Evolutionary conservation across 1,140 invertebrate species (phyloP).

Genomic region (Paralvinella palmiformis): DNA sequence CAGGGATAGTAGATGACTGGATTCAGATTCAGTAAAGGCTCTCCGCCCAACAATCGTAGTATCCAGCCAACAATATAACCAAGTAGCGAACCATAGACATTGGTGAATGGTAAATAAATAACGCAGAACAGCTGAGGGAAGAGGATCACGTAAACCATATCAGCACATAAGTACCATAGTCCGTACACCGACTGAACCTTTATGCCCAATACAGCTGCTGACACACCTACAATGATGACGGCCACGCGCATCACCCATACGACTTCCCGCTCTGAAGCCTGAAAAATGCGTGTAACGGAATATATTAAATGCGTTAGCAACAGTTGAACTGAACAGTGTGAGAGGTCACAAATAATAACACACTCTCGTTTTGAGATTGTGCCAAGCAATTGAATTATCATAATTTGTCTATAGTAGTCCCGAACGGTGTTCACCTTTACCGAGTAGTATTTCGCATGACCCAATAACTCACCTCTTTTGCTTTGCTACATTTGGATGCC

Average conservation of each 20-base stretch:
- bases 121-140: constrained; percentile 96
- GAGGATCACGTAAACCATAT: constrained; percentile 93
- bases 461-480: not conserved
- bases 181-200: constrained; percentile 95
- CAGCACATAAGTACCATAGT: constrained; percentile 90
- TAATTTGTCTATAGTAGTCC: too few species aligned
- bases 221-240: constrained; percentile 83
- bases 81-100: constrained; percentile 88
- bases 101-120: constrained; percentile 80
- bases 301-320: too few species aligned
- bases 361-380: too few species aligned
- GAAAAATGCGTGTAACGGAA: constrained; percentile 19
- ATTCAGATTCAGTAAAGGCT: constrained; percentile 72
- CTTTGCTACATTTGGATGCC: not conserved
- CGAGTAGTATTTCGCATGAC: not conserved
- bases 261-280: constrained; percentile 66
- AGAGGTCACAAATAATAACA: too few species aligned
- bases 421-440: too few species aligned
- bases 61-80: constrained; percentile 79
- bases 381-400: too few species aligned
- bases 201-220: constrained; percentile 90
- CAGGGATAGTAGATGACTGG: constrained; percentile 77
- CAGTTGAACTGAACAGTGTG: not conserved
- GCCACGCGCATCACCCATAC: constrained; percentile 94
- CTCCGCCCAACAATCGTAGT: constrained; percentile 79